Percentiles rank a stretch among this genome's conserved stretches.
Conservation (phyloP, 1,140 invertebrate genomes). For the Augochlora pura region DNA sequence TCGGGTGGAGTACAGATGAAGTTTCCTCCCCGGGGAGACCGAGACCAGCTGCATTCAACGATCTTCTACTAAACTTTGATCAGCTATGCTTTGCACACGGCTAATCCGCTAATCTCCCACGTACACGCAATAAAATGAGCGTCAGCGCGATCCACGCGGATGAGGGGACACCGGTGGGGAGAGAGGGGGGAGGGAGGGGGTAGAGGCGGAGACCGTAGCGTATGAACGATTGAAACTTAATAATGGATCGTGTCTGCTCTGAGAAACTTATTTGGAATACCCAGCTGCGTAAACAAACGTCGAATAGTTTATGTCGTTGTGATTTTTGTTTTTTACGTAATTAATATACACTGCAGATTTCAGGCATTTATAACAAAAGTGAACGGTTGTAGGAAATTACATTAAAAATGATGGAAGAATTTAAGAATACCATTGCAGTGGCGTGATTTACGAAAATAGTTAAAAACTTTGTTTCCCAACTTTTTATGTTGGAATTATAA, state of each 20-base stretch:
- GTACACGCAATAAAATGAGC: slow-evolving; percentile 51
- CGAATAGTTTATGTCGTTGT: too few species aligned
- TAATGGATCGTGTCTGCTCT: not conserved
- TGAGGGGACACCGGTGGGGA: not conserved
- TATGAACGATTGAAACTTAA: not conserved
- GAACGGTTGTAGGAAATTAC: too few species aligned
- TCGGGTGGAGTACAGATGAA: slow-evolving; percentile 31
- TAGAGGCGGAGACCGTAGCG: not conserved
- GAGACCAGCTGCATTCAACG: slow-evolving; percentile 27
- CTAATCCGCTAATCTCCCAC: slow-evolving; percentile 61
- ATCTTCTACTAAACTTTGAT: slow-evolving; percentile 46
- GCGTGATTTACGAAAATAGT: too few species aligned
- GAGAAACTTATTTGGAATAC: not conserved
- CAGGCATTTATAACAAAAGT: too few species aligned
- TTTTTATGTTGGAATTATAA: too few species aligned
- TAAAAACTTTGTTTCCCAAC: too few species aligned
- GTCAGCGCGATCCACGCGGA: not conserved
- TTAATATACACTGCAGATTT: too few species aligned
- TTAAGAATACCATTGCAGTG: too few species aligned
- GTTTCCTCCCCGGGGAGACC: slow-evolving; percentile 12
- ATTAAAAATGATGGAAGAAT: too few species aligned
- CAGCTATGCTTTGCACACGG: slow-evolving; percentile 50
- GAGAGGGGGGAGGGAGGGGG: not conserved
- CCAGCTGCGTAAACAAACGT: too few species aligned
- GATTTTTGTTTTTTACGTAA: too few species aligned